Conservation (phyloP, 1,140 invertebrate genomes). For the Drosophila kikkawai region DNA sequence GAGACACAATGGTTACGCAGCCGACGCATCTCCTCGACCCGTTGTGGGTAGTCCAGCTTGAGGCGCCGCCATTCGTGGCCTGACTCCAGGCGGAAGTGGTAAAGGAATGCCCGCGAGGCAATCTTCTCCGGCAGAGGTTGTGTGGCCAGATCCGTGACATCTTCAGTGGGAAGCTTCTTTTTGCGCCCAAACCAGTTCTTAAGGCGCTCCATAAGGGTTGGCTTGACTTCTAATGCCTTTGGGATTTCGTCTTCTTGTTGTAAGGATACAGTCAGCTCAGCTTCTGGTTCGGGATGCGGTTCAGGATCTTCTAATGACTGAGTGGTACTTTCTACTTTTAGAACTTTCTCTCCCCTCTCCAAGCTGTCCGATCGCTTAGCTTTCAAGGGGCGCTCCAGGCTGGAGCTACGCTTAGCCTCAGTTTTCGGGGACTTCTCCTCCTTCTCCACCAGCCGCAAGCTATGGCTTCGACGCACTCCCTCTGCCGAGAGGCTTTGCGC, state of each 20-base stretch:
- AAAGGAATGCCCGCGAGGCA: conserved; percentile 43
- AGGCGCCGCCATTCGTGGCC: conserved; percentile 86
- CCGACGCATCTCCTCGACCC: conserved; percentile 86
- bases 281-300: neutral
- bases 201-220: conserved; percentile 27
- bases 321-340: neutral
- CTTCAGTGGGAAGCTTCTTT: neutral
- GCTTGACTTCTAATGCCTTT: neutral
- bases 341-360: conserved; percentile 24
- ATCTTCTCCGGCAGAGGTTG: conserved; percentile 12
- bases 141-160: conserved; percentile 1
- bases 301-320: neutral
- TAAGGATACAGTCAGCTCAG: neutral
- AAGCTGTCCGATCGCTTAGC: conserved; percentile 50
- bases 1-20: conserved; percentile 89
- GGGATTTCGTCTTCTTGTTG: neutral
- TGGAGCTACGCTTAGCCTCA: conserved; percentile 61
- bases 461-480: conserved; percentile 57
- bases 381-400: conserved; percentile 46
- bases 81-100: conserved; percentile 69
- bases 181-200: conserved; percentile 30
- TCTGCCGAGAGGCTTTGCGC: conserved; percentile 45
- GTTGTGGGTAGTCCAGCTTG: conserved; percentile 87
- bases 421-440: conserved; percentile 14
- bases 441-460: conserved; percentile 33